Base-by-base conservation (phyloP, 2,888 invertebrate genomes). In the Podotricha telesiphe region DNA sequence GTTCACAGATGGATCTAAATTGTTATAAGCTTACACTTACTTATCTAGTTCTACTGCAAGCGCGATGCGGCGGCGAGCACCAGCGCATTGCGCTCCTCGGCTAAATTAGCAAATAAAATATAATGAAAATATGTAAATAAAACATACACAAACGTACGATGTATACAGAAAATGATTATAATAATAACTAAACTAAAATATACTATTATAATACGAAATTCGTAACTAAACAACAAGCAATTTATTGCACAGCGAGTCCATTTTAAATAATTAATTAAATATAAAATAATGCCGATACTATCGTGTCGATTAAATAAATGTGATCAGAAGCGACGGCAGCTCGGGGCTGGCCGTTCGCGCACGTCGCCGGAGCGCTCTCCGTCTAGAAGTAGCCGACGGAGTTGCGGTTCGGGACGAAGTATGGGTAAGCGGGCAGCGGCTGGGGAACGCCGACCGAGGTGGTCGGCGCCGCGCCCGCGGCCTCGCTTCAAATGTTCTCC, bases 171-270 rank as follows among this genome's bases (percentile, higher is more conserved):
- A 81, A 79, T 77, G 77, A 75, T 75, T 64, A 75, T 72, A 72
- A 72, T 75, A 69, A 66, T 70, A 76, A 76, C 76, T 78, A 80
- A 83, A 80, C 77, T 80, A 82, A 84, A 79, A 79, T 80, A 81
- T 77, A 76, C 76, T 79, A 82, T 83, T 85, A 83, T 82, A 80
- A 84, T 86, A 88, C 79, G 85, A 88, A 87, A 84, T 82, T 85
- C 84, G 84, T 85, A 89, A 89, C 86, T 88, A 89, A 90, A 89
- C 86, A 91, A 91, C 89, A 89, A 91, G 91, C 91, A 86, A 87
- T 84, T 77, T 90, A 91, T 91, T 91, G 91, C 91, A 91, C 91
- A 90, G 90, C 89, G 81, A 88, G 88, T 91, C 86, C 86, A 87
- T 83, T 87, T 88, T 88, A 88, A 89, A 89, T 86, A 88, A 82